These are phyloP conservation scores for Drosophila imparisetae DNA, from an alignment of 2,888 invertebrate species.

Conservation along the genomic window DNA sequence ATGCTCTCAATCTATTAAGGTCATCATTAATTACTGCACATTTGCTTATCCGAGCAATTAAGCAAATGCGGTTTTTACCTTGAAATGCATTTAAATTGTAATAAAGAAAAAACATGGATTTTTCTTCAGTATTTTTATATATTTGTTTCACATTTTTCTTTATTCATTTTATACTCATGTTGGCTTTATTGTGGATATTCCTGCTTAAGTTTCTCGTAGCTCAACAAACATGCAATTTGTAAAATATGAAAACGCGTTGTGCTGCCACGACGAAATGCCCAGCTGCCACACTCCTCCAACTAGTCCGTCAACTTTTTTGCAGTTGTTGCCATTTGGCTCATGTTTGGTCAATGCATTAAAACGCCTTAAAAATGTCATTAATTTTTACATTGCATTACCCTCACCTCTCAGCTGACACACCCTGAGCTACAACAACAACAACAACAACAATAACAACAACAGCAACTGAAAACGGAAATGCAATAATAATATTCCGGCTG, in stretches of 20 bases:
- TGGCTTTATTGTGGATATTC: not conserved
- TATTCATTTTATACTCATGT: not conserved
- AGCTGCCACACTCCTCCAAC: not conserved
- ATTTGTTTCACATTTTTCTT: not conserved
- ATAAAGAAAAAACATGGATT: not conserved
- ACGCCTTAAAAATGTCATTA: slow-evolving; percentile 73
- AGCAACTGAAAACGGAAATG: slow-evolving; percentile 26
- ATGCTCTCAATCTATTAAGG: slow-evolving; percentile 9
- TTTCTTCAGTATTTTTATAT: not conserved
- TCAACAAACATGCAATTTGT: slow-evolving; percentile 48
- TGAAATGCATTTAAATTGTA: not conserved
- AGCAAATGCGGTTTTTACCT: slow-evolving; percentile 9
- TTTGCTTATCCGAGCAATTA: slow-evolving; percentile 12
- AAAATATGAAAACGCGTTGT: slow-evolving; percentile 37
- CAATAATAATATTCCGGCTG: slow-evolving; percentile 63
- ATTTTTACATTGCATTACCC: slow-evolving; percentile 47
- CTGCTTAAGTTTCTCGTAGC: not conserved
- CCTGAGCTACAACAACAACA: not conserved
- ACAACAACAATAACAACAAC: not conserved
- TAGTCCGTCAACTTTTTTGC: slow-evolving; percentile 21
- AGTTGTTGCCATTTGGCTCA: slow-evolving; percentile 38
- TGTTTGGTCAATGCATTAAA: slow-evolving; percentile 52
- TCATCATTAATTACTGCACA: slow-evolving; percentile 9
- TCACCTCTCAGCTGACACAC: slow-evolving; percentile 8
- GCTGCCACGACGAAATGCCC: slow-evolving; percentile 4